These are phyloP conservation scores for Leptopilina drosophilae DNA, from an alignment of 2,888 invertebrate genomes.

Conservation along the genomic window DNA sequence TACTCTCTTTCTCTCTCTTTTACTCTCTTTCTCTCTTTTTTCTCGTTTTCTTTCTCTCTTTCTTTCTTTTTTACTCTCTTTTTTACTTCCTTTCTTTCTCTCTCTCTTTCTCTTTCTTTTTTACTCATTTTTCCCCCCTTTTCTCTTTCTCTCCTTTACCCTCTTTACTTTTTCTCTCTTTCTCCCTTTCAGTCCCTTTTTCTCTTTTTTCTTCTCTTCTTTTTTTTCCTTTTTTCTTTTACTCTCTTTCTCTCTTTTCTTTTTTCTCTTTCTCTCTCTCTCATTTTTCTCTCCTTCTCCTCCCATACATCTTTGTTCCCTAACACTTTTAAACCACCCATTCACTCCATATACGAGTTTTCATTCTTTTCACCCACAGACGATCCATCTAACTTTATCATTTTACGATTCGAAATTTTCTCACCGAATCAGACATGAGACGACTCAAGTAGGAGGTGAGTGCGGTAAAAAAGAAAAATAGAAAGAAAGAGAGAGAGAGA, in stretches of 20 bases:
- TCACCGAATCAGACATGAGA: slow-evolving; percentile 37
- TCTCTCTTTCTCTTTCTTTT: slow-evolving; percentile 36
- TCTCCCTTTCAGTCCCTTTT: slow-evolving; percentile 57
- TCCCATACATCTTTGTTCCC: slow-evolving; percentile 45
- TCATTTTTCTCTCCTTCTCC: too few species aligned
- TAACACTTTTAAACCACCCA: slow-evolving; percentile 15
- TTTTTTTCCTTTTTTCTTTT: slow-evolving; percentile 70
- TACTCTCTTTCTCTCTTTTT: too few species aligned
- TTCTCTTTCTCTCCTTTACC: too few species aligned
- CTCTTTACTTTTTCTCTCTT: too few species aligned
- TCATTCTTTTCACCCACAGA: slow-evolving; percentile 45
- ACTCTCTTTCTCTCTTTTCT: slow-evolving; percentile 59
- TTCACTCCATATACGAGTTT: slow-evolving; percentile 40
- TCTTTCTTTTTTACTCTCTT: slow-evolving; percentile 26
- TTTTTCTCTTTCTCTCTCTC: slow-evolving; percentile 67
- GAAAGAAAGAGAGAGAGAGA: neutral
- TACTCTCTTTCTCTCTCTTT: too few species aligned
- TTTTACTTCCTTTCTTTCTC: slow-evolving; percentile 14
- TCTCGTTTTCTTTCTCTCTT: slow-evolving; percentile 13
- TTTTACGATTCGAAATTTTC: slow-evolving; percentile 48
- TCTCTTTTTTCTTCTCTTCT: slow-evolving; percentile 74
- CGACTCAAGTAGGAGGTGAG: neutral
- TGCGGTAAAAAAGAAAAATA: neutral
- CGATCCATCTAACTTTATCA: slow-evolving; percentile 53
- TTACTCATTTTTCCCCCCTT: neutral